These are phyloP conservation scores for Macropus fuliginosus DNA, from an alignment of 2,797 vertebrate species.

Conservation along the genomic window DNA sequence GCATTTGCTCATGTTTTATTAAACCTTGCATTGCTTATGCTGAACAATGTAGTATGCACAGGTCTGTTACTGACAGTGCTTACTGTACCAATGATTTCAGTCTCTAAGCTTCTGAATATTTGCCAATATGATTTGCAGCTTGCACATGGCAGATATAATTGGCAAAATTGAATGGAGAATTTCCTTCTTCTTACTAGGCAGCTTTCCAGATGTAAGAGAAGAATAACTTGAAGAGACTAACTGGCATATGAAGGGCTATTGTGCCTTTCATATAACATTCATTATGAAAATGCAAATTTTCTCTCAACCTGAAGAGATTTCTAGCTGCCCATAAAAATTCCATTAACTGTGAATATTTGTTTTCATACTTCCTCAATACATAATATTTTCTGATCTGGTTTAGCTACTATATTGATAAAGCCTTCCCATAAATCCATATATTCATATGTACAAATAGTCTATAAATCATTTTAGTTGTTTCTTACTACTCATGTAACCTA, in stretches of 20 bases:
- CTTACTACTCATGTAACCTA: not conserved
- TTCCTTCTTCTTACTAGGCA: conserved; percentile 72
- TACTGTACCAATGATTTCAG: conserved; percentile 48
- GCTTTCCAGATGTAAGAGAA: conserved; percentile 74
- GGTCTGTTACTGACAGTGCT: conserved; percentile 11
- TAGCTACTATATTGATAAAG: not conserved
- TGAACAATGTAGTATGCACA: conserved; percentile 55
- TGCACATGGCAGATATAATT: conserved; percentile 75
- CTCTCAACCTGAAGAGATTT: conserved; percentile 20
- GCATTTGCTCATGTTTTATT: conserved; percentile 67
- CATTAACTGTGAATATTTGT: conserved; percentile 31
- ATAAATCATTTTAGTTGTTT: not conserved
- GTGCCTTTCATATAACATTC: conserved; percentile 67
- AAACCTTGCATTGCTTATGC: conserved; percentile 53
- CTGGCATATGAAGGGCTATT: conserved; percentile 57
- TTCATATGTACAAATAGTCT: not conserved
- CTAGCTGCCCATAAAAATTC: conserved; percentile 38
- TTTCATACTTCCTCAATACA: conserved; percentile 29
- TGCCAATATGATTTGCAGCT: conserved; percentile 50
- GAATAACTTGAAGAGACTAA: conserved; percentile 68
- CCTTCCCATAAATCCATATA: not conserved
- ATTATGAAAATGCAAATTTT: conserved; percentile 78
- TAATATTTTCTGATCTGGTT: conserved; percentile 1
- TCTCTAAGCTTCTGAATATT: conserved; percentile 64
- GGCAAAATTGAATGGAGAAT: conserved; percentile 75